Conservation (phyloP, 2,113 vertebrate genomes). For the Heptranchias perlo region DNA sequence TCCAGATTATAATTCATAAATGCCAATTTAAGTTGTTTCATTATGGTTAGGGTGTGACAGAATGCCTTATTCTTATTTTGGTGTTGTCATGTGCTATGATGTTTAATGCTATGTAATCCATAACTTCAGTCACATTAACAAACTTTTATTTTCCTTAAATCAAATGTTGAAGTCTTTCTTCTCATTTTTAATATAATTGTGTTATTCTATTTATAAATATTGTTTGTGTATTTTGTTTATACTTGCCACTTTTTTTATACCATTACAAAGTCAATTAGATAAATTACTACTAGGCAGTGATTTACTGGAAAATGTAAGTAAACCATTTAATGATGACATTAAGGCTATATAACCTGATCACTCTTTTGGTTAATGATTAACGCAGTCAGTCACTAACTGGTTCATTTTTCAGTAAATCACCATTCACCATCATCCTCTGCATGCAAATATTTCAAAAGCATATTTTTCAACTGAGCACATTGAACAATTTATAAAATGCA, state of each 20-base stretch:
- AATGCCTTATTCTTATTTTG: background rate
- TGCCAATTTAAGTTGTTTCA: background rate
- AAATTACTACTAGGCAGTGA: background rate
- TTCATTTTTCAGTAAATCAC: background rate
- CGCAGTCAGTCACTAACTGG: conserved; percentile 4
- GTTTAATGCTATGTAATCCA: background rate
- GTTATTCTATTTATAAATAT: background rate
- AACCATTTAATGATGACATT: background rate
- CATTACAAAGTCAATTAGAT: background rate
- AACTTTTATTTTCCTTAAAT: background rate
- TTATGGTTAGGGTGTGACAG: background rate
- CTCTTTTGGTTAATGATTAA: background rate
- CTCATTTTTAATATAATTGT: background rate
- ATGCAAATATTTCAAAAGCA: background rate
- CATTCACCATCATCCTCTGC: background rate
- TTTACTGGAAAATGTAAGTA: background rate
- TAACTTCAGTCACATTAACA: background rate
- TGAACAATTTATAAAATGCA: background rate
- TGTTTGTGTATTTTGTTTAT: background rate
- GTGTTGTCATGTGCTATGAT: background rate
- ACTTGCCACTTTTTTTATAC: background rate
- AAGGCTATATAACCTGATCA: background rate
- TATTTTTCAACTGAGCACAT: background rate
- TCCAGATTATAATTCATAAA: too few relatives aligned
- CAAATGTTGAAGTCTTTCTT: background rate